phyloP scores from a whole-genome alignment of 2,888 invertebrate species.

The Formica aserva region DNA sequence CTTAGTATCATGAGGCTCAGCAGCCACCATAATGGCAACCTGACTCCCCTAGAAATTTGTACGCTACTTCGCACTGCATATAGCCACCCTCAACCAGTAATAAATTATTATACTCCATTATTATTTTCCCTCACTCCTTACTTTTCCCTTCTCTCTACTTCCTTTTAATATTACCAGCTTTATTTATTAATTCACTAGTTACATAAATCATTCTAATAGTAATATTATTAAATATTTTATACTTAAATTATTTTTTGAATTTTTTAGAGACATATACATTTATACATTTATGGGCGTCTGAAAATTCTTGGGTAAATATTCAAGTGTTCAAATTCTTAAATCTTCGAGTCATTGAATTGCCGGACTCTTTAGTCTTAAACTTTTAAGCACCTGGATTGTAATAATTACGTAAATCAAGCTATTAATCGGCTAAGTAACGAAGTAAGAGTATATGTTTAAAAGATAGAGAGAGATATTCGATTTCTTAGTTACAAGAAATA shows the following conservation, averaged over 20 bases:
- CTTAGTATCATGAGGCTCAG: conserved; percentile 65
- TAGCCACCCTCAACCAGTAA: conserved; percentile 23
- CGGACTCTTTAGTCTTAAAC: background rate
- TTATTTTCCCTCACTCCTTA: background rate
- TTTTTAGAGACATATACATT: background rate
- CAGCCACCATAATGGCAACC: conserved; percentile 67
- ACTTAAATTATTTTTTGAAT: background rate
- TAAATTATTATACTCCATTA: conserved; percentile 33
- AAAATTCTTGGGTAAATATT: background rate
- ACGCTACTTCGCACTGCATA: conserved; percentile 54
- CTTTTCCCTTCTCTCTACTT: background rate
- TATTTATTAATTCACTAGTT: conserved; percentile 1
- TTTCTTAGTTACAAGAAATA: background rate
- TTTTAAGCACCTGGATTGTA: background rate
- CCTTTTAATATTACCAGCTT: background rate
- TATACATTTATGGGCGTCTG: background rate
- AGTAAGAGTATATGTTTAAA: background rate
- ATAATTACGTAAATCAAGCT: conserved; percentile 2
- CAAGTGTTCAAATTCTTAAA: background rate
- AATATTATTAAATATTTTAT: background rate
- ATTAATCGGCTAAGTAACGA: background rate
- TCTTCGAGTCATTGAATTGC: background rate
- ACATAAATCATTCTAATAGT: background rate
- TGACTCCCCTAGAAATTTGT: conserved; percentile 66
- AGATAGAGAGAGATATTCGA: background rate